Conservation (phyloP, 92 coral and sea anemone genomes). For the Epizoanthus rinbou region DNA sequence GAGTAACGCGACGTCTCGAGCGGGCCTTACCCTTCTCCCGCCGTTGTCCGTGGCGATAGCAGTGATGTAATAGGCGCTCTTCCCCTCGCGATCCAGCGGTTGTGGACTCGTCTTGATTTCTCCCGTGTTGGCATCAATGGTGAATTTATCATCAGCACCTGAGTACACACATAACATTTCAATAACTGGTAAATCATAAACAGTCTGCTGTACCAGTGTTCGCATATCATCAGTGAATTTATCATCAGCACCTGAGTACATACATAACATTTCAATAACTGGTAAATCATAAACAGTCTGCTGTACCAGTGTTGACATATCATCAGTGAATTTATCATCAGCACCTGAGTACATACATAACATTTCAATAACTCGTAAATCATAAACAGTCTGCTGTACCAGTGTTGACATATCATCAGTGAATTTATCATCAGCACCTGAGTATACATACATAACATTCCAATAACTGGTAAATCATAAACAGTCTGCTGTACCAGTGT, state of each 20-base stretch:
- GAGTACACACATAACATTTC: not conserved
- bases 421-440: conserved; percentile 78
- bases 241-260: conserved; percentile 67
- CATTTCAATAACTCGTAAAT: not conserved
- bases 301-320: too few relatives aligned
- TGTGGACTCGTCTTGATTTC: conserved; percentile 83
- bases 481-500: too few relatives aligned
- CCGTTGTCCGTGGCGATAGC: conserved; percentile 79
- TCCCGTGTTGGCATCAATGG: conserved; percentile 76
- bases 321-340: conserved; percentile 56
- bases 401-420: too few relatives aligned
- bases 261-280: not conserved
- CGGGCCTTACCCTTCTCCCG: conserved; percentile 61
- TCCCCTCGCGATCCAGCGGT: conserved; percentile 78
- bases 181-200: too few relatives aligned
- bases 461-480: not conserved
- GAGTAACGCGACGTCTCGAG: not conserved
- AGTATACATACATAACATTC: not conserved
- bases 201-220: too few relatives aligned
- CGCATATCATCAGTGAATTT: conserved; percentile 36
- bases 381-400: too few relatives aligned
- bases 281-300: too few relatives aligned
- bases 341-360: conserved; percentile 54
- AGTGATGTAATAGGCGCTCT: conserved; percentile 60
- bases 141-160: conserved; percentile 81